A percentile compares a stretch with the other conserved stretches of the same genome.
Evolutionary conservation across 2,113 vertebrate species (phyloP).

Genomic region (Eidolon helvum): DNA sequence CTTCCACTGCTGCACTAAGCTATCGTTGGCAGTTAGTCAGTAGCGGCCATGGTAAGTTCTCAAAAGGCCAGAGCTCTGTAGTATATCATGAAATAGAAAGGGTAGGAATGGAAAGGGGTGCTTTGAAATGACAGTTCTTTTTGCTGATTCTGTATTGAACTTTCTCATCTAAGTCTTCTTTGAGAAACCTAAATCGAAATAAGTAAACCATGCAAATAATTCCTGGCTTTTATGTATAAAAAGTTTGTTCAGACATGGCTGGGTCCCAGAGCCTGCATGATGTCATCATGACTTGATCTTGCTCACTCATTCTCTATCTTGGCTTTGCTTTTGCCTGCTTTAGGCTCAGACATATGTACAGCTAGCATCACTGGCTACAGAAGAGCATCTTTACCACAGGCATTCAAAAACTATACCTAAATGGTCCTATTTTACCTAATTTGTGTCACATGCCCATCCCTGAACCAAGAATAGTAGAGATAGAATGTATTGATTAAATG

Average conservation of each 20-base stretch:
- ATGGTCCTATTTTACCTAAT: neutral
- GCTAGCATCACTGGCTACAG: neutral
- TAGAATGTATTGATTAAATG: neutral
- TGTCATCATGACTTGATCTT: neutral
- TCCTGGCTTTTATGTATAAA: neutral
- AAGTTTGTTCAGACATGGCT: neutral
- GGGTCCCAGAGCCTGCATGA: neutral
- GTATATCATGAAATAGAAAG: neutral
- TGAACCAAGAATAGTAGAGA: neutral
- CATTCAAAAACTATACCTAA: neutral
- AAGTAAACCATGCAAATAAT: neutral
- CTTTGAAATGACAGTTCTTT: neutral
- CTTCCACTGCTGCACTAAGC: neutral
- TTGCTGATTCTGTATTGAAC: neutral
- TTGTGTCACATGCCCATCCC: neutral
- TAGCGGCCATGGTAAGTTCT: neutral
- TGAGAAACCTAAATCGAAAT: neutral
- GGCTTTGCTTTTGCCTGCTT: neutral
- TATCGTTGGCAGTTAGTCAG: neutral
- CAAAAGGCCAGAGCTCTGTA: neutral
- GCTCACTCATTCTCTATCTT: neutral
- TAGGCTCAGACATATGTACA: neutral
- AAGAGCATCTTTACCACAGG: neutral
- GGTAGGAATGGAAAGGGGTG: neutral
- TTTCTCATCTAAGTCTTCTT: neutral